phyloP scores from a whole-genome alignment of 2,888 invertebrate species.

The Oxyteleia sp. region DNA sequence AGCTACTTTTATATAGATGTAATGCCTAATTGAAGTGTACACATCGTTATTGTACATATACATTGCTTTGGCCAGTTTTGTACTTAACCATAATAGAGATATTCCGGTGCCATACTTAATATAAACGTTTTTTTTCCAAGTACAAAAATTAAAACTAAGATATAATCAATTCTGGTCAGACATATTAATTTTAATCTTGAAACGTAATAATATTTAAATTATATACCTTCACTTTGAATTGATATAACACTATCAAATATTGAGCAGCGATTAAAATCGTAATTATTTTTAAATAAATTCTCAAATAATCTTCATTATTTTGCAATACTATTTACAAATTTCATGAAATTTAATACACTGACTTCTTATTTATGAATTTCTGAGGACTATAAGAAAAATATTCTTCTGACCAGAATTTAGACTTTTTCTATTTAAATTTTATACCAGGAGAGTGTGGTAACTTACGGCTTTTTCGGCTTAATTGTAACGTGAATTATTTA shows the following conservation, averaged over 20 bases:
- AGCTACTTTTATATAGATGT: conserved; percentile 48
- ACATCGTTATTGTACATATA: conserved; percentile 55
- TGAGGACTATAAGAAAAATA: neutral
- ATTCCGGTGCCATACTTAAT: conserved; percentile 49
- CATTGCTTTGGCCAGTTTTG: conserved; percentile 70
- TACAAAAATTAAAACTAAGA: neutral
- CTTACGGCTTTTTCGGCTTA: conserved; percentile 15
- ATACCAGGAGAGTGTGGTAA: conserved; percentile 1
- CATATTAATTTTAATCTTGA: neutral
- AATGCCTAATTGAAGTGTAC: conserved; percentile 64
- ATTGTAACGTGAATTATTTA: conserved; percentile 25
- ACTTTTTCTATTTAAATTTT: conserved; percentile 4
- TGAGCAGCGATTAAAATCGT: too few species aligned
- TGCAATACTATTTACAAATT: too few species aligned
- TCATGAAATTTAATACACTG: too few species aligned
- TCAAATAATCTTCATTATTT: too few species aligned
- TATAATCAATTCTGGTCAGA: neutral
- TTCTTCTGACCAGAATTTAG: neutral
- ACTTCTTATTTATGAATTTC: too few species aligned
- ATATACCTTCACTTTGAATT: too few species aligned
- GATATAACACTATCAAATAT: too few species aligned
- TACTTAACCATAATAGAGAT: conserved; percentile 66
- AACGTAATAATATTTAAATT: neutral
- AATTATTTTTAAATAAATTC: too few species aligned
- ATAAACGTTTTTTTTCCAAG: conserved; percentile 23